These are phyloP conservation scores for Leiothrix lutea DNA, from an alignment of 2,113 vertebrate species.

Conservation along the genomic window DNA sequence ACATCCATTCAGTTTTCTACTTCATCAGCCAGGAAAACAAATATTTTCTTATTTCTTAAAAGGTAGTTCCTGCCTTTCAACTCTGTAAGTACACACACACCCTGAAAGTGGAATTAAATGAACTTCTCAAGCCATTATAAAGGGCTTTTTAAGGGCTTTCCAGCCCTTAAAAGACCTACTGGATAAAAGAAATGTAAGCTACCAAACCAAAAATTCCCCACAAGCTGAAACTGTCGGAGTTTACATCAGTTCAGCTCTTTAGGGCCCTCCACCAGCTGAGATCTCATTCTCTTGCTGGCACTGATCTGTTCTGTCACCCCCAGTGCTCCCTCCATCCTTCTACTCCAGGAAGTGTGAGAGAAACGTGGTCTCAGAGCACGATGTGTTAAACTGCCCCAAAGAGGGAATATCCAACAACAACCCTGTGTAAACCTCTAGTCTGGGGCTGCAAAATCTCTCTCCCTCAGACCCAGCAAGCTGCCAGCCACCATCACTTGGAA, in stretches of 20 bases:
- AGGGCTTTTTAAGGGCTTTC: too few relatives aligned
- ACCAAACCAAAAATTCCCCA: not conserved
- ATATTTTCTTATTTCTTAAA: not conserved
- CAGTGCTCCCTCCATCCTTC: not conserved
- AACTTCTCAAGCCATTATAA: not conserved
- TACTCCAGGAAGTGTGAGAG: fast-evolving
- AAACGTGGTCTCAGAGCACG: not conserved
- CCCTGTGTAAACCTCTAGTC: not conserved
- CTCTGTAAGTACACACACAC: not conserved
- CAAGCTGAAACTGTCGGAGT: not conserved
- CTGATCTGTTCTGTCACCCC: not conserved
- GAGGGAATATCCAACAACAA: not conserved
- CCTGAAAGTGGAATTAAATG: not conserved
- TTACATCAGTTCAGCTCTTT: not conserved
- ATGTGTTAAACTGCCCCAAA: not conserved
- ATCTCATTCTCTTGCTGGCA: not conserved
- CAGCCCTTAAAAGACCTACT: not conserved
- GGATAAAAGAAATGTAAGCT: not conserved
- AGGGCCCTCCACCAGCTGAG: not conserved
- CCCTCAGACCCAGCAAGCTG: not conserved
- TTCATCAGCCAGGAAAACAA: not conserved
- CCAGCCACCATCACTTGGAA: not conserved
- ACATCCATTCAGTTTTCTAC: not conserved
- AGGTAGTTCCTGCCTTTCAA: conserved; percentile 24
- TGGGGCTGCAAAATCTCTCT: not conserved